Conservation (phyloP, 2,797 vertebrate genomes). For the Falco novaeseelandiae region DNA sequence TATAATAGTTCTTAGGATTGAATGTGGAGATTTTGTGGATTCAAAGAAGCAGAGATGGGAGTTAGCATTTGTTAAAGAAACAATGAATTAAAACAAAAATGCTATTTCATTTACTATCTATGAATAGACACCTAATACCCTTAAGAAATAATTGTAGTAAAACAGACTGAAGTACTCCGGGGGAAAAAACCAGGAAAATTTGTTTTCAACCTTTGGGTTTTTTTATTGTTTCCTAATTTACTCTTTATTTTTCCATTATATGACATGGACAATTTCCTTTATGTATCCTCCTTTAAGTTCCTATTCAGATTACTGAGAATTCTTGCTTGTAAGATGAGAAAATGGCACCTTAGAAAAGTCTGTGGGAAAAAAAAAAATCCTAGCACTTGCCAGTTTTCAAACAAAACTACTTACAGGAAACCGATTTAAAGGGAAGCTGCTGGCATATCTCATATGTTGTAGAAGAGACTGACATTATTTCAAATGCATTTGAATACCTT, state of each 20-base stretch:
- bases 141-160: constrained; percentile 44
- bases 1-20: constrained; percentile 72
- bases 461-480: constrained; percentile 56
- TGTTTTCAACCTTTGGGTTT: constrained; percentile 27
- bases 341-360: constrained; percentile 4
- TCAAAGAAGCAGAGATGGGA: constrained; percentile 68
- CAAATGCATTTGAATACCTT: constrained; percentile 41
- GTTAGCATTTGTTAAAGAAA: constrained; percentile 64
- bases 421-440: constrained; percentile 48
- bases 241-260: constrained; percentile 34
- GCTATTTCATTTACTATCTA: constrained; percentile 54
- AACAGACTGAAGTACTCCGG: neutral
- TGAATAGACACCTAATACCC: constrained; percentile 59
- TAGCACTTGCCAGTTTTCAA: constrained; percentile 50
- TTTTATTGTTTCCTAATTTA: constrained; percentile 50
- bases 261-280: constrained; percentile 32
- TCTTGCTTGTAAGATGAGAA: constrained; percentile 39
- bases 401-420: constrained; percentile 50
- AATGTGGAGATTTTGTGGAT: constrained; percentile 73
- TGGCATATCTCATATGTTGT: constrained; percentile 41
- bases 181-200: neutral
- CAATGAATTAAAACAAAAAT: constrained; percentile 59
- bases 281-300: neutral
- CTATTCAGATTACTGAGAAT: constrained; percentile 12
- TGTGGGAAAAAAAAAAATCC: neutral